A percentile compares a stretch with the other conserved stretches of the same genome.
Evolutionary conservation across 2,797 vertebrate species (phyloP).

Genomic region (Chaenodraco wilsoni): DNA sequence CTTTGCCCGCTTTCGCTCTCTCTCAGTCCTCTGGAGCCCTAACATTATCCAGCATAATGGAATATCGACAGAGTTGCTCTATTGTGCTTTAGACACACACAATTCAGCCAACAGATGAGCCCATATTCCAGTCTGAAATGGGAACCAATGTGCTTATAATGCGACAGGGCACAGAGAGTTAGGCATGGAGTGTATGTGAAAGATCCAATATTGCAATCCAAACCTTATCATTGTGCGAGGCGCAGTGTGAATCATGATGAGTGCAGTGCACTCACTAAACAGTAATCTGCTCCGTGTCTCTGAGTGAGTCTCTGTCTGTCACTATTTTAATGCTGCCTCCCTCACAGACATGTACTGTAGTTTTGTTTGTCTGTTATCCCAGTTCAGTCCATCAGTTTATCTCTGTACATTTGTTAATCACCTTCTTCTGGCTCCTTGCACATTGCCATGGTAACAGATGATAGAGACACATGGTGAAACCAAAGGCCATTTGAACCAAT

Average conservation of each 20-base stretch:
- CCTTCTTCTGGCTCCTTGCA: constrained; percentile 1
- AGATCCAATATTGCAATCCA: constrained; percentile 62
- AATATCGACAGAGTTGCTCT: constrained; percentile 69
- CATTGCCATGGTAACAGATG: constrained; percentile 66
- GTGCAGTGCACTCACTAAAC: constrained; percentile 38
- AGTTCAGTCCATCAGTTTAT: constrained; percentile 15
- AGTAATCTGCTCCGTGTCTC: constrained; percentile 27
- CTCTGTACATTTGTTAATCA: constrained; percentile 22
- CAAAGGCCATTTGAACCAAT: background rate
- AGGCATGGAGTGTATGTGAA: constrained; percentile 45
- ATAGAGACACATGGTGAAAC: constrained; percentile 31
- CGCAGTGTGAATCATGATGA: constrained; percentile 56
- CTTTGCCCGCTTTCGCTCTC: constrained; percentile 40
- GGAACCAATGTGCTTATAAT: constrained; percentile 54
- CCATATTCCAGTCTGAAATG: constrained; percentile 56
- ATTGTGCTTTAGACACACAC: constrained; percentile 68
- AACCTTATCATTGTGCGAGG: constrained; percentile 62
- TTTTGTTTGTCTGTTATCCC: constrained; percentile 31
- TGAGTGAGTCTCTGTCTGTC: constrained; percentile 28
- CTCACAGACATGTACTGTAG: constrained; percentile 1
- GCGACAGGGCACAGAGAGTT: constrained; percentile 24
- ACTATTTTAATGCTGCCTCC: constrained; percentile 10
- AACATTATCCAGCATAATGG: constrained; percentile 73
- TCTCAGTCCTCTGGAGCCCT: constrained; percentile 57
- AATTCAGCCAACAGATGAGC: constrained; percentile 48